Evolutionary conservation across 2,888 invertebrate genomes (phyloP), one percentile per base, ranked within the genome.

Genomic region (Iphiclides podalirius): DNA sequence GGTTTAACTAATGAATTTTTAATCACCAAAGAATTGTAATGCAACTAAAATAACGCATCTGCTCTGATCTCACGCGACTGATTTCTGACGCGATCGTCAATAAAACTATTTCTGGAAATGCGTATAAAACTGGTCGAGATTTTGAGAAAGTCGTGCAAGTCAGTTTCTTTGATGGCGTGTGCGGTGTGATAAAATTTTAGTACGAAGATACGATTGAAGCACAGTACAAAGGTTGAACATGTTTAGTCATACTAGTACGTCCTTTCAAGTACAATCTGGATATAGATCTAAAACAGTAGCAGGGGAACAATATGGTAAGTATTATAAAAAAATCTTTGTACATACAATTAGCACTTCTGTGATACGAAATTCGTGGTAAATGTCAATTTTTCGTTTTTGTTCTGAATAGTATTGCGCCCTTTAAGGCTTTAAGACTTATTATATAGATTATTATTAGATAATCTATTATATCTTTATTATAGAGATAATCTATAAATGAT

Each of bases 1-100:
- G n/a, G n/a, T n/a, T n/a, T n/a, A n/a, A n/a, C n/a, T n/a, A n/a
- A n/a, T n/a, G n/a, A n/a, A n/a, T n/a, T n/a, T n/a, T n/a, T n/a
- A n/a, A n/a, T n/a, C n/a, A n/a, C n/a, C n/a, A n/a, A n/a, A n/a
- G 58, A 66, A 59, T 67, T 64, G 69, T 66, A 63, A 58, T 58
- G 68, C 55, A 81, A 75, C 79, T 79, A 83, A 87, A 86, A 87
- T 87, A 87, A 80, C 84, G 66, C 70, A 63, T 66, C 69, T 61
- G 69, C 69, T 69, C 68, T 63, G 69, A 57, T 58, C 58, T 60
- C 54, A 6, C 61, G 65, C 61, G 64, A 68, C 64, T 69, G 66
- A 70, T 69, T 72, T 58, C 64, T 66, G 67, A 66, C 66, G 70
- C 60, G 66, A 70, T 72, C 66, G 69, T 70, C 40, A 72, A 72